Base-by-base conservation (phyloP, 1,140 invertebrate genomes). In the Cardiocondyla obscurior region DNA sequence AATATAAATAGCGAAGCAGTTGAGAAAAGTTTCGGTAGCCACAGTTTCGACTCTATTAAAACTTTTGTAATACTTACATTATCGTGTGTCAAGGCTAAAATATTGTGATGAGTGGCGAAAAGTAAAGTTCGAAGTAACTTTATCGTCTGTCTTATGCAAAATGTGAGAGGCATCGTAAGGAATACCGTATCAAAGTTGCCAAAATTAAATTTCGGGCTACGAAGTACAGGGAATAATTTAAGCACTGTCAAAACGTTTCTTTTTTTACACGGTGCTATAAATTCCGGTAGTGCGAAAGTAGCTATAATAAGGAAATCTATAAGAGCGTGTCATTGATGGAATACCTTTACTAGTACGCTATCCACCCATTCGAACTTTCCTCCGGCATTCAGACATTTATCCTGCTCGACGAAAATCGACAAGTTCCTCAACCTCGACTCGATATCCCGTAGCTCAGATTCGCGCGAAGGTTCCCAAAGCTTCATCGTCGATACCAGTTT, bases 311-410 rank as follows among this genome's bases (percentile, higher is more conserved):
- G 7, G 22, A 53, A 57, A 72, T 42, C 19, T 53, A 55, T 16
- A 30, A 39, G 28, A 65, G 16, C 7, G 6, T 57, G 22, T 72
- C 33, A 36, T 39, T 90, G 88, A 89, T 74, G 16, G 10, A 49
- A 65, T 92, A 97, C 96, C 93, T 98, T 97, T 0, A 99, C 97
- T 65, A 99, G 95, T 44, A 98, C 92, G 69, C 98, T 99, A 94
- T 99, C 98, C 12, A 99, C 96, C 99, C 99, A 99, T 94, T 99
- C 98, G 94, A 99, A 99, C 93, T 97, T 97, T 60, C 98, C 97
- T 51, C 97, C 97, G 0, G 96, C 96, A 89, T 96, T 97, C 8
- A 97, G 93, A 49, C 95, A 95, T 39, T 95, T 94, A 7, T 96
- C 94, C 62, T 94, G 91, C 44, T 93, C 88, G 0, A 96, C 94